Conservation (phyloP, 2,113 vertebrate species). For the Synchiropus splendidus region DNA sequence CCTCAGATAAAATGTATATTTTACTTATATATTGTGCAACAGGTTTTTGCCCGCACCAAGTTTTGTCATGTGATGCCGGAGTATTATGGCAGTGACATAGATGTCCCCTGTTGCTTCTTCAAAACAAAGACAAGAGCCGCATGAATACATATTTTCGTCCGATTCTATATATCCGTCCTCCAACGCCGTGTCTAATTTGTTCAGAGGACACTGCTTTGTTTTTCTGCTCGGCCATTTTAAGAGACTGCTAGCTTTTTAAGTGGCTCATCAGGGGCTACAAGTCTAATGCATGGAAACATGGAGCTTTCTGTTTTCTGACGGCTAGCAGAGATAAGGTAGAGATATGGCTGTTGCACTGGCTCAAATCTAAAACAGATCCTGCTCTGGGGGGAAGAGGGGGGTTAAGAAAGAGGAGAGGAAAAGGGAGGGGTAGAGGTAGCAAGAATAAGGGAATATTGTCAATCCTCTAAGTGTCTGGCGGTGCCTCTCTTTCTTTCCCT, state of each 20-base stretch:
- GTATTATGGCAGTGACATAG: no score
- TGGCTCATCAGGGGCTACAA: slow-evolving; percentile 55
- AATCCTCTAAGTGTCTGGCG: slow-evolving; percentile 60
- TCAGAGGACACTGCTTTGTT: slow-evolving; percentile 36
- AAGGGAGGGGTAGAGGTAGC: slow-evolving; percentile 42
- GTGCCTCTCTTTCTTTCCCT: slow-evolving; percentile 59
- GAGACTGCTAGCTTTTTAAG: slow-evolving; percentile 49
- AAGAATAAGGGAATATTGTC: slow-evolving; percentile 59
- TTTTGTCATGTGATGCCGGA: no score
- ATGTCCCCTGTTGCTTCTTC: no score
- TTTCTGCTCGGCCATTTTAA: slow-evolving; percentile 50
- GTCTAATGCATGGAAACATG: slow-evolving; percentile 66
- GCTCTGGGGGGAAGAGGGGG: slow-evolving; percentile 6
- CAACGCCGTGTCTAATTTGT: slow-evolving; percentile 40
- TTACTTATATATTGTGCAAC: no score
- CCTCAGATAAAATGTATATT: no score
- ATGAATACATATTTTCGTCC: no score
- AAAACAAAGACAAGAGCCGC: no score
- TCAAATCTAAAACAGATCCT: slow-evolving; percentile 63
- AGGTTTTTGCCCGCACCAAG: no score
- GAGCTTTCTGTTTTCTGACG: slow-evolving; percentile 63
- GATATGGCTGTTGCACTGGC: slow-evolving; percentile 57
- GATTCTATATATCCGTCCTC: no score
- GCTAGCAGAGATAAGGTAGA: slow-evolving; percentile 64
- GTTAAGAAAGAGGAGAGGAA: slow-evolving; percentile 23